phyloP scores from a whole-genome alignment of 2,113 vertebrate genomes.

The Probosciger aterrimus region DNA sequence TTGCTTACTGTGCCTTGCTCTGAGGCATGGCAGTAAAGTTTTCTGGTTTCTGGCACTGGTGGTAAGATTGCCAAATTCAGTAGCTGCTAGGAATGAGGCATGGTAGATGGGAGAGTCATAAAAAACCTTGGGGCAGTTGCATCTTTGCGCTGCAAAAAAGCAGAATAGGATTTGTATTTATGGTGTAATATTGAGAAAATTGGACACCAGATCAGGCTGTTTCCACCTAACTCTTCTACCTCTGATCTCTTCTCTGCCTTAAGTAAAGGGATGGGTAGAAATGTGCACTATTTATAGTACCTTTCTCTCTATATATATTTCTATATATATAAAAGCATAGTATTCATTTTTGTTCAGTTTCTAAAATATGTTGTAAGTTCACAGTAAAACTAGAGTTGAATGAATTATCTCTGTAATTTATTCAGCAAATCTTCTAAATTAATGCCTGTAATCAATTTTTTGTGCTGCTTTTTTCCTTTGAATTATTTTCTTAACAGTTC shows the following conservation, averaged over 20 bases:
- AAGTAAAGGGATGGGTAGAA: neutral
- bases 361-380: neutral
- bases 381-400: neutral
- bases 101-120: neutral
- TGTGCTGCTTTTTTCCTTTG: neutral
- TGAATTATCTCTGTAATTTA: neutral
- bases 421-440: neutral
- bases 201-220: neutral
- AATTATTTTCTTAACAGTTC: neutral
- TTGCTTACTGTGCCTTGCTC: neutral
- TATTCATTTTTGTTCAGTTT: neutral
- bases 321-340: neutral
- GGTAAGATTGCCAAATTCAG: neutral
- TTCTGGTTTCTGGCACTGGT: neutral
- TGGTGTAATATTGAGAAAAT: neutral
- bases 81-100: neutral
- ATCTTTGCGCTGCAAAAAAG: neutral
- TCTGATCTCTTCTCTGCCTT: neutral
- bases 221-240: neutral
- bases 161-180: neutral
- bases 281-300: neutral
- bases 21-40: neutral
- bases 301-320: neutral
- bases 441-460: neutral
- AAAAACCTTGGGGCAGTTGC: neutral